These are phyloP conservation scores for Catagonus wagneri DNA, from an alignment of 2,113 vertebrate genomes.

Conservation along the genomic window DNA sequence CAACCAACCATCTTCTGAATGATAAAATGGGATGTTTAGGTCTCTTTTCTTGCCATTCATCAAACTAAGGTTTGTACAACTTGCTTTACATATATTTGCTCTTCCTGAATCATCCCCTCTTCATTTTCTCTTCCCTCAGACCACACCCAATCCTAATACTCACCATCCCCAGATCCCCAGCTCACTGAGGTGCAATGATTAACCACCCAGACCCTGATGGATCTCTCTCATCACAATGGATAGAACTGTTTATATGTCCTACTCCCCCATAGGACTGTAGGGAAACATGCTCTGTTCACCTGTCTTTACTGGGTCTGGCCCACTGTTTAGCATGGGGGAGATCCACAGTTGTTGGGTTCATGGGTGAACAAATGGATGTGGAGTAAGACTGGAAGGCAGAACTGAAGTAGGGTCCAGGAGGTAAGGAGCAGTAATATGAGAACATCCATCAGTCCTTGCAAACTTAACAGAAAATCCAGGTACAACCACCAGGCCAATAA, in stretches of 20 bases:
- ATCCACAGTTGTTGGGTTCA: background rate
- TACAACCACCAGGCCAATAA: background rate
- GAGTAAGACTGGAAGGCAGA: background rate
- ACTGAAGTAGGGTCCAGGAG: background rate
- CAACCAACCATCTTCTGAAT: background rate
- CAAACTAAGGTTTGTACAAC: background rate
- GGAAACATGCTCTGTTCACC: background rate
- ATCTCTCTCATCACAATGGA: background rate
- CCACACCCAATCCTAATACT: background rate
- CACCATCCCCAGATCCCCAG: background rate
- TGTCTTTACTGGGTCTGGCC: background rate
- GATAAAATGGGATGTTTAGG: background rate
- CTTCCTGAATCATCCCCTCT: background rate
- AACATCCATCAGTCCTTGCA: background rate
- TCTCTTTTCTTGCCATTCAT: background rate
- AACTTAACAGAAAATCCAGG: constrained; percentile 46
- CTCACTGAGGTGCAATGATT: background rate
- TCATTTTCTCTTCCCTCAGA: background rate
- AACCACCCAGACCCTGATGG: background rate
- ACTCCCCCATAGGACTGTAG: background rate
- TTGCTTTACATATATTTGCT: background rate
- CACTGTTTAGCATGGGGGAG: background rate
- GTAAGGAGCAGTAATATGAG: background rate
- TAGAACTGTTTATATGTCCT: background rate
- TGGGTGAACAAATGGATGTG: background rate